Evolutionary conservation across 2,888 invertebrate genomes (phyloP).

Genomic region (Carterocephalus palaemon): DNA sequence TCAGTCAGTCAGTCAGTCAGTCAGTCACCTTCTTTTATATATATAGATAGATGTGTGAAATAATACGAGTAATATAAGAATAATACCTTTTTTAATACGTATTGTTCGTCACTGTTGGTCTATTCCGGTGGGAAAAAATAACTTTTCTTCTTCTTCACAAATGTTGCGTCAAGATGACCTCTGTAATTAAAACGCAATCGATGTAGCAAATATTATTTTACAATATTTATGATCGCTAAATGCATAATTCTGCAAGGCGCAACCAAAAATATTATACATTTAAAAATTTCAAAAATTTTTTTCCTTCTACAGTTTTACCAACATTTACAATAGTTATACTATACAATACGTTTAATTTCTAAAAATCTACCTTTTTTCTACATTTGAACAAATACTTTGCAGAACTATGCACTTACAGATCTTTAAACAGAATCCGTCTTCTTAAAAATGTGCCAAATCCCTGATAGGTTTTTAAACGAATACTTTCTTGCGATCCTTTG

Average conservation of each 20-base stretch:
- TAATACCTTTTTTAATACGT: conserved; percentile 46
- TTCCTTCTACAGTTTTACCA: too few species aligned
- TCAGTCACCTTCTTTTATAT: too few species aligned
- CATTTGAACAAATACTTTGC: conserved; percentile 47
- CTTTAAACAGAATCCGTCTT: conserved; percentile 45
- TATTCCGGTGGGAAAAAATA: conserved; percentile 60
- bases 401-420: conserved; percentile 77
- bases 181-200: conserved; percentile 44
- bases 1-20: too few species aligned
- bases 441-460: conserved; percentile 73
- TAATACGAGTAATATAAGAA: too few species aligned
- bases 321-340: too few species aligned
- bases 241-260: conserved; percentile 23
- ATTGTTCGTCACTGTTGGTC: conserved; percentile 32
- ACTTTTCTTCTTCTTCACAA: conserved; percentile 65
- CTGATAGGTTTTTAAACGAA: conserved; percentile 69
- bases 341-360: not conserved
- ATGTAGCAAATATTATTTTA: too few species aligned
- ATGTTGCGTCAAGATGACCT: conserved; percentile 66
- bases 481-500: conserved; percentile 59
- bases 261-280: not conserved
- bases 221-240: too few species aligned
- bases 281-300: conserved; percentile 3
- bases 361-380: not conserved
- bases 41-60: too few species aligned